phyloP scores from a whole-genome alignment of 1,140 invertebrate genomes.

The Physella acuta region DNA sequence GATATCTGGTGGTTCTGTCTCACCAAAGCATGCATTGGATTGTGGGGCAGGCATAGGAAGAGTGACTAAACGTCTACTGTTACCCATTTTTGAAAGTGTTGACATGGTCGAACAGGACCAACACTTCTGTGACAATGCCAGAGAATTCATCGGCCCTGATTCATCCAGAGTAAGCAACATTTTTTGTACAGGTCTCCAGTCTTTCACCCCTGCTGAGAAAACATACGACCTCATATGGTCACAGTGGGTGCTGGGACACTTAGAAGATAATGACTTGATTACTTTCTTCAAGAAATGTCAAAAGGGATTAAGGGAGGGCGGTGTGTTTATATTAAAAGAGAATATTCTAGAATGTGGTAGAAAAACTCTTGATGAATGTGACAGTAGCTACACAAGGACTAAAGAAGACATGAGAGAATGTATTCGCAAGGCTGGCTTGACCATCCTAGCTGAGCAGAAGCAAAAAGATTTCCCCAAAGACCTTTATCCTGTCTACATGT shows the following conservation, averaged over 20 bases:
- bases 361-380: conserved; percentile 75
- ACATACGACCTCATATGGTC: conserved; percentile 95
- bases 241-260: conserved; percentile 95
- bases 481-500: conserved; percentile 91
- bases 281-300: conserved; percentile 79
- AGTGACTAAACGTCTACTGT: conserved; percentile 85
- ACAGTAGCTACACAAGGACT: conserved; percentile 91
- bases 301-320: conserved; percentile 71
- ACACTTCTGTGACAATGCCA: conserved; percentile 80
- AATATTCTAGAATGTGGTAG: conserved; percentile 77
- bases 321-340: conserved; percentile 91
- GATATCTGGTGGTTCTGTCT: conserved; percentile 53
- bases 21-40: conserved; percentile 75
- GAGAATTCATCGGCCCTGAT: conserved; percentile 61
- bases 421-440: conserved; percentile 75
- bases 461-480: conserved; percentile 90
- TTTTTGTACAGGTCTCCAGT: conserved; percentile 64
- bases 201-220: conserved; percentile 74
- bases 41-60: conserved; percentile 97
- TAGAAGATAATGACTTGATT: conserved; percentile 86
- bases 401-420: conserved; percentile 62
- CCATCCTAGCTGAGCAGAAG: conserved; percentile 75
- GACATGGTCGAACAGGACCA: conserved; percentile 94
- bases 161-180: conserved; percentile 43
- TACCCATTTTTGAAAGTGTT: conserved; percentile 81